These are phyloP conservation scores for Micromussa lordhowensis DNA, from an alignment of 92 coral and sea anemone species.

Conservation along the genomic window DNA sequence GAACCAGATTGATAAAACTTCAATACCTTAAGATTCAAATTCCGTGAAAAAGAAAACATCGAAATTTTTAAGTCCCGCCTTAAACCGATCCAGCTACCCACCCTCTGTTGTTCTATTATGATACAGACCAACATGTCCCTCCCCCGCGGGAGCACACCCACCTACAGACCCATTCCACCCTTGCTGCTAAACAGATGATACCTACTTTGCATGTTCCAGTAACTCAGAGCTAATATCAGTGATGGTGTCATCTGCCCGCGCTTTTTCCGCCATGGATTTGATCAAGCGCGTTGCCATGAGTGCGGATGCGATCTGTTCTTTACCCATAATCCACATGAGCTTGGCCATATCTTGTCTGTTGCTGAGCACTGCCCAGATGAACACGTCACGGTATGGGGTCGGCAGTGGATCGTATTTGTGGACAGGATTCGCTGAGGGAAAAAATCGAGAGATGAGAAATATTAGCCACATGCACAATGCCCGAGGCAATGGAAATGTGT, in stretches of 20 bases:
- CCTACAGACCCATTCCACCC: background rate
- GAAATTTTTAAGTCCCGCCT: no score
- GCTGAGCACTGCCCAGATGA: slow-evolving; percentile 92
- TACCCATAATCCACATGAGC: slow-evolving; percentile 89
- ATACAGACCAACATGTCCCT: background rate
- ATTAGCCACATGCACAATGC: background rate
- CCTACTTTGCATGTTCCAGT: slow-evolving; percentile 84
- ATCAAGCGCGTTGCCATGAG: slow-evolving; percentile 94
- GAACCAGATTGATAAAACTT: no score
- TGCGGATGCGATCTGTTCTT: slow-evolving; percentile 88
- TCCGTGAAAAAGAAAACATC: no score
- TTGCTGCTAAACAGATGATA: background rate
- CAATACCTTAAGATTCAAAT: no score
- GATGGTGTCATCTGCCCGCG: slow-evolving; percentile 89
- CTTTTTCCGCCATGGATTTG: slow-evolving; percentile 80
- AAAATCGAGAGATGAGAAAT: background rate
- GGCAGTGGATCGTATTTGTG: slow-evolving; percentile 64
- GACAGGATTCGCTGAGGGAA: slow-evolving; percentile 35
- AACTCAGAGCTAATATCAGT: slow-evolving; percentile 87
- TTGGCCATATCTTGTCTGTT: slow-evolving; percentile 84
- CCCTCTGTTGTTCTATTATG: background rate
- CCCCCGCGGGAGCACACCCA: background rate
- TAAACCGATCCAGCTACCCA: background rate
- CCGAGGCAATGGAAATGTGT: background rate
- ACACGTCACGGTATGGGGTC: slow-evolving; percentile 88